Conservation (phyloP, 64 coral and sea anemone genomes). For the Stylophora pistillata region DNA sequence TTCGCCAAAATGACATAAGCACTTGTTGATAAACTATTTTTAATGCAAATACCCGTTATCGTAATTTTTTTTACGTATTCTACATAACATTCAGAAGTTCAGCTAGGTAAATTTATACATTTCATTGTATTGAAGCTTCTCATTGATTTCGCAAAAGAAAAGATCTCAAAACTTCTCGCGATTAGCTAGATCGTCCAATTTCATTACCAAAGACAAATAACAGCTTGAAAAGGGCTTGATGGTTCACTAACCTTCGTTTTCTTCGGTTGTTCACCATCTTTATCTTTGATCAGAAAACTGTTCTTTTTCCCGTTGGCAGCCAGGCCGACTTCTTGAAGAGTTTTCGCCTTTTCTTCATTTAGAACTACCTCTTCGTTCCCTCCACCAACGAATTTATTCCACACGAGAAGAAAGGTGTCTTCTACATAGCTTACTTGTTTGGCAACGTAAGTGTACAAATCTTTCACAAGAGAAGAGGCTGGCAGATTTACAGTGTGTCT, state of each 20-base stretch:
- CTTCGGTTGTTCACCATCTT: conserved; percentile 45
- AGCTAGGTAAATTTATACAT: too few species aligned
- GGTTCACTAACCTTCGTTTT: conserved; percentile 52
- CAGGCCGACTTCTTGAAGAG: conserved; percentile 47
- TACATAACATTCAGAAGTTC: too few species aligned
- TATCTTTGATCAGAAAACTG: conserved; percentile 55
- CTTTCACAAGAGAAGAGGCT: conserved; percentile 40
- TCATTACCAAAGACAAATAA: neutral
- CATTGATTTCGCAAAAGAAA: neutral
- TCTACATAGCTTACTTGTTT: conserved; percentile 49
- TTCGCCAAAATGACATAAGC: too few species aligned
- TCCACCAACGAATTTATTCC: conserved; percentile 23
- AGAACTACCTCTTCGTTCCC: conserved; percentile 33
- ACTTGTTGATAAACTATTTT: too few species aligned
- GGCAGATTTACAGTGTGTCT: conserved; percentile 60
- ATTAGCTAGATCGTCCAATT: neutral
- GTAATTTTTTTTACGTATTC: too few species aligned
- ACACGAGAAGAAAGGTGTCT: conserved; percentile 62
- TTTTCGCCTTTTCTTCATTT: conserved; percentile 39
- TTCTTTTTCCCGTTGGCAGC: conserved; percentile 28
- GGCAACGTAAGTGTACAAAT: conserved; percentile 39
- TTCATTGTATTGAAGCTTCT: too few species aligned
- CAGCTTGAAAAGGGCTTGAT: neutral
- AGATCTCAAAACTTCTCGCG: neutral
- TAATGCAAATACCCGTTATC: too few species aligned